A percentile compares a stretch with the other conserved stretches of the same genome.
phyloP scores from a whole-genome alignment of 2,888 invertebrate genomes.

The Agrilus cyanescens region DNA sequence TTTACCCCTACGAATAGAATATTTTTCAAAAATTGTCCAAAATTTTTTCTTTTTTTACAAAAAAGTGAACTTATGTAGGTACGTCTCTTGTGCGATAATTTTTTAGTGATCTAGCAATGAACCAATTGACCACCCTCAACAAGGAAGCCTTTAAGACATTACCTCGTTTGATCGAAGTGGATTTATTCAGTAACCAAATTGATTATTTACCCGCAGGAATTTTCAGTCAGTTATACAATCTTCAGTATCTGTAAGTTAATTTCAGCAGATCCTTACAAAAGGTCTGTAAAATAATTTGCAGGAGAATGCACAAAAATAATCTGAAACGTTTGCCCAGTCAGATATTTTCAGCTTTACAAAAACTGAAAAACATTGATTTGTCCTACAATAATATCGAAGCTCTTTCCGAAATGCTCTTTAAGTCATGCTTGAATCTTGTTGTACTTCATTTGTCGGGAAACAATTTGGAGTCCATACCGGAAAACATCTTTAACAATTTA shows the following conservation, averaged over 20 bases:
- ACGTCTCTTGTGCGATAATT: slow-evolving; percentile 5
- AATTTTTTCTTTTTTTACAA: neutral
- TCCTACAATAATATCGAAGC: slow-evolving; percentile 51
- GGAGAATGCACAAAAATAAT: slow-evolving; percentile 53
- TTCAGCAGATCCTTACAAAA: neutral
- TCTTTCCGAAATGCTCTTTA: slow-evolving; percentile 47
- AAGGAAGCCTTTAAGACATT: slow-evolving; percentile 57
- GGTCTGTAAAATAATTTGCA: slow-evolving; percentile 30
- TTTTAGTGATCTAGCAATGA: slow-evolving; percentile 62
- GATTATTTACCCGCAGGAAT: slow-evolving; percentile 52
- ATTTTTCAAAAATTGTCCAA: neutral
- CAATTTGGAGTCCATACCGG: slow-evolving; percentile 44
- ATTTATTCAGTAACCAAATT: slow-evolving; percentile 63
- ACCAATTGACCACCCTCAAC: slow-evolving; percentile 54
- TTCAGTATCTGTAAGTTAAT: slow-evolving; percentile 47
- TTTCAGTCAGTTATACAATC: slow-evolving; percentile 50
- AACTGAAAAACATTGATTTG: slow-evolving; percentile 55
- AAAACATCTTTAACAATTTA: slow-evolving; percentile 45
- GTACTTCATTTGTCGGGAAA: slow-evolving; percentile 58
- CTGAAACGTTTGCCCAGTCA: slow-evolving; percentile 48
- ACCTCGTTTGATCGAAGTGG: slow-evolving; percentile 49
- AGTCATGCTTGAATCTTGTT: slow-evolving; percentile 44
- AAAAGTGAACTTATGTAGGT: neutral
- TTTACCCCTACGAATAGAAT: too few species aligned
- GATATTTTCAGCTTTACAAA: slow-evolving; percentile 45